Conservation (phyloP, 37 sponge, comb jelly and placozoan species). For the Geodia barretti region DNA sequence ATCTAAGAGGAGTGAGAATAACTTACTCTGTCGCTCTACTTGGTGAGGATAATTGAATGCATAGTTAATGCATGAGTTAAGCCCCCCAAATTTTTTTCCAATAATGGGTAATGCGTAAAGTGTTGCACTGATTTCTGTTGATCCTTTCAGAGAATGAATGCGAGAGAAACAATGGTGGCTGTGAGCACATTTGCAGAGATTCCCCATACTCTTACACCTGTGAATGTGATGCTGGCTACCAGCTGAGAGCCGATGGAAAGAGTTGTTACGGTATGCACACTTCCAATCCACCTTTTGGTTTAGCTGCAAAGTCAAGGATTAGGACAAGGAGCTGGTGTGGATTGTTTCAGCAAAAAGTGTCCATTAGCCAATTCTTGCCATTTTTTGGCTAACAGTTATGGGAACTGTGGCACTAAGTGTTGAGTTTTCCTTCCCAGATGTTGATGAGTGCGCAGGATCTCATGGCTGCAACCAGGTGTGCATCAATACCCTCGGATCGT, state of each 20-base stretch:
- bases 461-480: not conserved
- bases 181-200: not conserved
- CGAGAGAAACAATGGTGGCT: not conserved
- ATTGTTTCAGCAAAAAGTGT: too few species aligned
- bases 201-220: not conserved
- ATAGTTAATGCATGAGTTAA: too few species aligned
- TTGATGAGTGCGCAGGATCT: not conserved
- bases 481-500: not conserved
- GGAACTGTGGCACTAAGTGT: too few species aligned
- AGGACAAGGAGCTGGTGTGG: too few species aligned
- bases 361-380: too few species aligned
- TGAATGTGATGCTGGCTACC: not conserved
- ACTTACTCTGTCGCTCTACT: not conserved
- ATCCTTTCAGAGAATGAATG: not conserved
- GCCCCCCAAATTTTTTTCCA: too few species aligned
- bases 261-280: not conserved
- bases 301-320: too few species aligned
- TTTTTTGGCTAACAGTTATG: too few species aligned
- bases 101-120: too few species aligned
- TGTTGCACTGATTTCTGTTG: too few species aligned
- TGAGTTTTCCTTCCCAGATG: not conserved
- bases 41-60: not conserved
- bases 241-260: not conserved
- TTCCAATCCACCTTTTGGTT: not conserved
- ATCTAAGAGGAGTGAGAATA: not conserved